These are phyloP conservation scores for Drosophila hamatofila DNA, from an alignment of 2,888 invertebrate genomes.

Conservation along the genomic window DNA sequence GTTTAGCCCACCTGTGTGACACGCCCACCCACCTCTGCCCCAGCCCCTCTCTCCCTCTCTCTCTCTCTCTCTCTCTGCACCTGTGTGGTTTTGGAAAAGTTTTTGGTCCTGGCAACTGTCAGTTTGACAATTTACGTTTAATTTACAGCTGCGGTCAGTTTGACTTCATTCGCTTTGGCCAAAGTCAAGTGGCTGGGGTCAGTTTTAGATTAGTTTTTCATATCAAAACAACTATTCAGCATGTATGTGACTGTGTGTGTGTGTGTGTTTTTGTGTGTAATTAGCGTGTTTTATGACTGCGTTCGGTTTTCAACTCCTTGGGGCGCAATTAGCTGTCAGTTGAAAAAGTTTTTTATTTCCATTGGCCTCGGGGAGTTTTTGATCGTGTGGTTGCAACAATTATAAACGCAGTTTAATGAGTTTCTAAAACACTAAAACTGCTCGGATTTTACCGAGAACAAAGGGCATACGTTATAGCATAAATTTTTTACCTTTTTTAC, in stretches of 20 bases:
- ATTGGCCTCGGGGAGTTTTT: conserved; percentile 61
- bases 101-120: conserved; percentile 69
- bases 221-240: conserved; percentile 41
- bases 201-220: conserved; percentile 77
- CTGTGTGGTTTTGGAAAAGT: conserved; percentile 47
- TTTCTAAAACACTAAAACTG: neutral
- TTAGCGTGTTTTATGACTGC: conserved; percentile 74
- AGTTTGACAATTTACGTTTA: conserved; percentile 67
- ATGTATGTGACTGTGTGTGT: neutral
- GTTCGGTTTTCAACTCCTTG: conserved; percentile 60
- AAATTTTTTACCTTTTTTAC: too few species aligned
- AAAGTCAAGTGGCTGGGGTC: conserved; percentile 68
- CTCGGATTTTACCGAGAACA: too few species aligned
- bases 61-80: conserved; percentile 24
- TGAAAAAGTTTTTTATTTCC: conserved; percentile 61
- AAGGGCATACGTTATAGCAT: too few species aligned
- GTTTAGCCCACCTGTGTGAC: conserved; percentile 37
- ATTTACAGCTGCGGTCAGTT: conserved; percentile 75
- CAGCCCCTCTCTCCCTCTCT: too few species aligned
- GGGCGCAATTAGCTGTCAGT: conserved; percentile 72
- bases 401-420: conserved; percentile 16
- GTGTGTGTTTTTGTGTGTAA: conserved; percentile 48
- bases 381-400: conserved; percentile 15
- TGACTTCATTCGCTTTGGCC: conserved; percentile 40
- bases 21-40: neutral